Evolutionary conservation across 2,888 invertebrate genomes (phyloP).

Genomic region (Caenorhabditis wallacei): DNA sequence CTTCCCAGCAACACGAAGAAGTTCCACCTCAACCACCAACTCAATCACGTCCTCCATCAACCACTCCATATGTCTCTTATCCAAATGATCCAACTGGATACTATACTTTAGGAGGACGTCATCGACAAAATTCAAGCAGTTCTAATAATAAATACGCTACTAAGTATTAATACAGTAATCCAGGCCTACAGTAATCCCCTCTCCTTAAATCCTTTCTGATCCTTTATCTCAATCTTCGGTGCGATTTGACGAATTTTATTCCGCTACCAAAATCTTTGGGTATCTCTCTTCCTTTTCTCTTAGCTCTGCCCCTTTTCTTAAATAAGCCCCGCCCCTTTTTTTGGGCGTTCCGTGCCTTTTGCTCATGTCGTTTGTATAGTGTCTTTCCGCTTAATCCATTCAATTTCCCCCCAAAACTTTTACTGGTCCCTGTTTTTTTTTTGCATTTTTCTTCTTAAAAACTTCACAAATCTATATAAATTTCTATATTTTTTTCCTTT

Average conservation of each 20-base stretch:
- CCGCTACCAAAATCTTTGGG: slow-evolving; percentile 46
- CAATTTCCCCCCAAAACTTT: slow-evolving; percentile 29
- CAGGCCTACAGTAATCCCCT: slow-evolving; percentile 2
- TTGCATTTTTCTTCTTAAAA: background rate
- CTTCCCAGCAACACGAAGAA: slow-evolving; percentile 80
- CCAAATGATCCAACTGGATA: slow-evolving; percentile 82
- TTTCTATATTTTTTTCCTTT: slow-evolving; percentile 20
- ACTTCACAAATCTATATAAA: slow-evolving; percentile 22
- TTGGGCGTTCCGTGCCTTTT: slow-evolving; percentile 52
- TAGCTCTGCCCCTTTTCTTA: background rate
- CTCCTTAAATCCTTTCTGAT: background rate
- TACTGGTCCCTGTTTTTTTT: slow-evolving; percentile 47
- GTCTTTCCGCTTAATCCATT: slow-evolving; percentile 14
- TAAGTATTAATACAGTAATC: slow-evolving; percentile 36
- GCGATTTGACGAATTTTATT: slow-evolving; percentile 5
- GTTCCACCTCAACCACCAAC: slow-evolving; percentile 65
- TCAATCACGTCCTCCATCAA: slow-evolving; percentile 69
- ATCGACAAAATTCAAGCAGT: slow-evolving; percentile 51
- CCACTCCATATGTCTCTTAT: slow-evolving; percentile 81
- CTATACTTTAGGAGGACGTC: slow-evolving; percentile 81
- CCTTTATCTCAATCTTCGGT: slow-evolving; percentile 51
- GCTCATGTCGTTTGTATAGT: slow-evolving; percentile 56
- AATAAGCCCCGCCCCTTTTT: background rate
- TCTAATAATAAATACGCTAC: slow-evolving; percentile 45
- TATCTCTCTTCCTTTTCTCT: slow-evolving; percentile 29